A percentile compares a stretch with the other conserved stretches of the same genome.
phyloP scores from a whole-genome alignment of 2,888 invertebrate species.

The Sicus ferrugineus region DNA sequence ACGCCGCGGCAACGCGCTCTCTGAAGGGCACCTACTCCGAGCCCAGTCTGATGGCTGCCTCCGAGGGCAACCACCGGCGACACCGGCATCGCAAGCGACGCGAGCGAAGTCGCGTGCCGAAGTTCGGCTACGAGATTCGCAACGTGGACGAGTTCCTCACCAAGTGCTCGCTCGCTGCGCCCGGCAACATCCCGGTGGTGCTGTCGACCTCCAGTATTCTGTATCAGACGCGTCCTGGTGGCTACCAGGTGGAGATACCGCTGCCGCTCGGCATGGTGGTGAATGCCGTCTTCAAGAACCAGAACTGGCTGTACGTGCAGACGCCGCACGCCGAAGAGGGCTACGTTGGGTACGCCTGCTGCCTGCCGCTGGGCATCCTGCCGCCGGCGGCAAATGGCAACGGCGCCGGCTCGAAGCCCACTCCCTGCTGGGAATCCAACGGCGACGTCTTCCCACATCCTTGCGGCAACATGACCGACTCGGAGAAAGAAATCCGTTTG shows the following conservation, averaged over 20 bases:
- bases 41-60: conserved; percentile 61
- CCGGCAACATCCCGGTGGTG: conserved; percentile 87
- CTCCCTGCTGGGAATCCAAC: conserved; percentile 83
- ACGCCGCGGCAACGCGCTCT: conserved; percentile 41
- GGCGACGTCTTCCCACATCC: conserved; percentile 83
- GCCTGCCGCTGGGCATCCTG: conserved; percentile 79
- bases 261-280: conserved; percentile 84
- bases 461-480: conserved; percentile 82
- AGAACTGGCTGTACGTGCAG: conserved; percentile 85
- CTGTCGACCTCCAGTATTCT: conserved; percentile 77
- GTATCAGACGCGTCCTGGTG: conserved; percentile 77
- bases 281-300: conserved; percentile 85
- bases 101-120: conserved; percentile 59
- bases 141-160: conserved; percentile 82
- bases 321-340: conserved; percentile 87
- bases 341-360: conserved; percentile 79
- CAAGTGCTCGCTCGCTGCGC: conserved; percentile 80
- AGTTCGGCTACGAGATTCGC: conserved; percentile 81
- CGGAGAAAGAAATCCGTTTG: conserved; percentile 73
- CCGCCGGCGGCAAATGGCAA: conserved; percentile 65
- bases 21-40: conserved; percentile 62
- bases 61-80: conserved; percentile 56
- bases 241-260: conserved; percentile 73
- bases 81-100: conserved; percentile 62
- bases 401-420: conserved; percentile 65